Conservation (phyloP, 2,888 invertebrate species). For the Tholera decimalis region DNA sequence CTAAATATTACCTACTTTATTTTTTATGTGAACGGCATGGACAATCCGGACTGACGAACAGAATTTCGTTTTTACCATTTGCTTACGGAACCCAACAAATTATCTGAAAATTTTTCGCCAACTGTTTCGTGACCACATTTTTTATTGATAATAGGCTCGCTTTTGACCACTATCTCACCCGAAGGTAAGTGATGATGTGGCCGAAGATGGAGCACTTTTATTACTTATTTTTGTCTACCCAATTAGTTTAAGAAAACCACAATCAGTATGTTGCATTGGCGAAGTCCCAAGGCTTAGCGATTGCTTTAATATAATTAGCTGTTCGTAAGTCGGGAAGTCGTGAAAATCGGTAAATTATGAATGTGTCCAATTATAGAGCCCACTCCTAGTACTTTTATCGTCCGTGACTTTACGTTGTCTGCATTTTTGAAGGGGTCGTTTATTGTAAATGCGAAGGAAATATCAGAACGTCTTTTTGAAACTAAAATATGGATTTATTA, state of each 20-base stretch:
- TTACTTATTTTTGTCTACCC: background rate
- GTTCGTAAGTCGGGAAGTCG: constrained; percentile 57
- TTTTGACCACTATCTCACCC: too few species aligned
- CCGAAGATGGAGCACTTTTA: too few species aligned
- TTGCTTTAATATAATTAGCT: constrained; percentile 71
- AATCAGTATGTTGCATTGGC: constrained; percentile 36
- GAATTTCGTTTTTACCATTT: too few species aligned
- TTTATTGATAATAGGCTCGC: too few species aligned
- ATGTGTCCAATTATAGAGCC: constrained; percentile 64
- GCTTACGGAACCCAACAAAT: background rate
- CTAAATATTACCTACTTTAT: too few species aligned
- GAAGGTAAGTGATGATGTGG: too few species aligned
- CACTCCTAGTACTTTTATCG: constrained; percentile 40
- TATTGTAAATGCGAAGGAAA: constrained; percentile 3
- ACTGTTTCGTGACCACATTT: too few species aligned
- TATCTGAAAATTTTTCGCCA: background rate
- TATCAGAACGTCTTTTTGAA: background rate
- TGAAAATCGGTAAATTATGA: constrained; percentile 64
- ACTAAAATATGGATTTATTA: background rate
- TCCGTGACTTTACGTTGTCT: constrained; percentile 37
- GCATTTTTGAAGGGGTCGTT: constrained; percentile 15
- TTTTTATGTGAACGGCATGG: too few species aligned
- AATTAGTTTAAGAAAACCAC: constrained; percentile 20
- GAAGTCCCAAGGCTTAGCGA: constrained; percentile 57
- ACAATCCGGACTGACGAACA: too few species aligned